phyloP scores from a whole-genome alignment of 2,113 vertebrate genomes.

The Psephotus haematonotus region DNA sequence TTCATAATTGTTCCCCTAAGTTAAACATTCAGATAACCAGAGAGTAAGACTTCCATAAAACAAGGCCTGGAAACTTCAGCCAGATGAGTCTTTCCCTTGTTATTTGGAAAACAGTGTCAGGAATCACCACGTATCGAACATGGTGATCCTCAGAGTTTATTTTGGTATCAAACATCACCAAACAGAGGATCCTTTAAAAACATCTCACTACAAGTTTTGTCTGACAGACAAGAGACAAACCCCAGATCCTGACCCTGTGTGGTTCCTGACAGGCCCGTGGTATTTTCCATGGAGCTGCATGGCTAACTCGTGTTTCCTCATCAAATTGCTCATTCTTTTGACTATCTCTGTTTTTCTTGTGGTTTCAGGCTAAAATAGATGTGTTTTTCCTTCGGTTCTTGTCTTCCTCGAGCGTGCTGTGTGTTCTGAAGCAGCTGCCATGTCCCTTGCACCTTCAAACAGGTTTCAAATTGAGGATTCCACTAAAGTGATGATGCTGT shows the following conservation, averaged over 20 bases:
- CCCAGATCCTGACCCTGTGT: neutral
- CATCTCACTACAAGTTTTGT: neutral
- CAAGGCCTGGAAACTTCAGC: slow-evolving; percentile 4
- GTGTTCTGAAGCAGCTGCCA: neutral
- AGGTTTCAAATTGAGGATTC: neutral
- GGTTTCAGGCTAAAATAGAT: slow-evolving; percentile 11
- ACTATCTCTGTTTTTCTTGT: slow-evolving; percentile 2
- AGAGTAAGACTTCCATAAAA: slow-evolving; percentile 7
- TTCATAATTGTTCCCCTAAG: slow-evolving; percentile 39
- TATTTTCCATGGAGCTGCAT: slow-evolving; percentile 15
- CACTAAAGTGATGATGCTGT: neutral
- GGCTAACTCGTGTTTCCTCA: slow-evolving; percentile 12
- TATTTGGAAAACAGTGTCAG: slow-evolving; percentile 37
- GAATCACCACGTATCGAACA: neutral
- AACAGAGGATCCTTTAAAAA: neutral
- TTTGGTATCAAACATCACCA: neutral
- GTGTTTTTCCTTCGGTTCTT: neutral
- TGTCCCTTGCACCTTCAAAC: neutral
- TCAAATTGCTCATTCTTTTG: slow-evolving; percentile 10
- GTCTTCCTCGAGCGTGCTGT: neutral
- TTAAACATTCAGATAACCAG: slow-evolving; percentile 50
- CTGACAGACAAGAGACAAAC: slow-evolving; percentile 26
- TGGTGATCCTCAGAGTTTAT: neutral
- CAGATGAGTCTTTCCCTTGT: slow-evolving; percentile 5
- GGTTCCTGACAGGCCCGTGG: neutral